Evolutionary conservation across 2,888 invertebrate species (phyloP).

Genomic region (Chorisops tibialis): DNA sequence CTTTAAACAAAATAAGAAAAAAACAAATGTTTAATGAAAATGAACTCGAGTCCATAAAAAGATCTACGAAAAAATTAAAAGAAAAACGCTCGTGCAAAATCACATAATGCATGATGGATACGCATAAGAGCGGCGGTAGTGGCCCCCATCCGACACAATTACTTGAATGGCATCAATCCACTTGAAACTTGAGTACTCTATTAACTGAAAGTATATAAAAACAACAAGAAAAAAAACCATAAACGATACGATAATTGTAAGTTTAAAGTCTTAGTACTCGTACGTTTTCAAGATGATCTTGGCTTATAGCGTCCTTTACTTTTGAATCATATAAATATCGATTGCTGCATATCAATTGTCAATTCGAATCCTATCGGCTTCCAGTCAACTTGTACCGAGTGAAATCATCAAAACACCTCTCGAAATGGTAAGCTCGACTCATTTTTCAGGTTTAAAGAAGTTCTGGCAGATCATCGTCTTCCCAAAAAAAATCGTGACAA

Average conservation of each 20-base stretch:
- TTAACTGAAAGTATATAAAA: neutral
- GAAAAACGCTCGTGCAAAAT: too few relatives aligned
- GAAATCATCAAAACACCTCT: neutral
- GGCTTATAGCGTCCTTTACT: neutral
- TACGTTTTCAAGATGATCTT: constrained; percentile 4
- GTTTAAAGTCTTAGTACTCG: neutral
- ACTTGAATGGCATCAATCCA: neutral
- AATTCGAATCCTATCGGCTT: neutral
- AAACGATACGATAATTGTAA: neutral
- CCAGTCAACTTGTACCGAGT: neutral
- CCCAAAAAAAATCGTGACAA: too few relatives aligned
- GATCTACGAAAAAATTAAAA: too few relatives aligned
- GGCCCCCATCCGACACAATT: too few relatives aligned
- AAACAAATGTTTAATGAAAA: too few relatives aligned
- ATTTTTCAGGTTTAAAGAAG: too few relatives aligned
- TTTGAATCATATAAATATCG: constrained; percentile 9
- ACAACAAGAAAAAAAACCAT: neutral
- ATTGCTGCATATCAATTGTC: neutral
- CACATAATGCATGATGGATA: too few relatives aligned
- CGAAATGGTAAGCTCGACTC: neutral
- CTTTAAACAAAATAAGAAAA: too few relatives aligned
- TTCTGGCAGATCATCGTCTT: too few relatives aligned
- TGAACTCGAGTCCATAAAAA: too few relatives aligned
- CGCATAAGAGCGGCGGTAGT: too few relatives aligned
- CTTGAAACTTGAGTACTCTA: neutral